Evolutionary conservation across 37 sponge, comb jelly and placozoan species (phyloP), one percentile per base, ranked within the genome.

Genomic region (Oscarella lobularis): DNA sequence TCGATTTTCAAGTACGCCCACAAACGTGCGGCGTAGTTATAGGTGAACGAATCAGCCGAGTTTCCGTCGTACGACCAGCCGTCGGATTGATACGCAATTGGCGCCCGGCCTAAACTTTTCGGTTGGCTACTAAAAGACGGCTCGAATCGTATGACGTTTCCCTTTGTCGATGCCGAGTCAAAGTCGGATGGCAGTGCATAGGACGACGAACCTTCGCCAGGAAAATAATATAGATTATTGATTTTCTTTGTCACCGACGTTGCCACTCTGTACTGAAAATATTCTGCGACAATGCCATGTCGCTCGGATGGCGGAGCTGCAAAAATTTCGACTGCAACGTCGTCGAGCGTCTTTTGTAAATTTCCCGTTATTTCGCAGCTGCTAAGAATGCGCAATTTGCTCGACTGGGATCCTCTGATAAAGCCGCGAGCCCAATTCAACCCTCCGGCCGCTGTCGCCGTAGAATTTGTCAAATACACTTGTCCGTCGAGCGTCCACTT

Each of bases 1-100:
- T 68, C 71, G 6, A 68, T 14, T 20, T 68, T 4, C 71, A 68
- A 68, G 71, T 29, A 68, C 5, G 31, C 6, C 71, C 71, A 68
- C 29, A 68, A 4, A 5, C 71, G 6, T 30, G 71, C 71, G 6
- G 71, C 71, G 33, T 29, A 68, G 6, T 20, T 68, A 20, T 68
- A 68, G 6, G 71, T 68, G 31, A 68, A 68, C 31, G 71, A 29
- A 68, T 29, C 6, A 5, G 31, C 4, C 29, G 29, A 29, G 71
- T 68, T 68, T 29, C 35, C 29, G 31, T 68, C 71, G 33, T 68
- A 68, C 5, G 29, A 4, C 6, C 4, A 30, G 71, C 31, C 6
- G 6, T 4, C 31, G 6, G 31, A 4, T 29, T 4, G 31, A 14
- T 68, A 68, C 6, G 6, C 71, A 4, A 68, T 32, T 29, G 71